Conservation (phyloP, 2,888 invertebrate species). For the Thalpophila matura region DNA sequence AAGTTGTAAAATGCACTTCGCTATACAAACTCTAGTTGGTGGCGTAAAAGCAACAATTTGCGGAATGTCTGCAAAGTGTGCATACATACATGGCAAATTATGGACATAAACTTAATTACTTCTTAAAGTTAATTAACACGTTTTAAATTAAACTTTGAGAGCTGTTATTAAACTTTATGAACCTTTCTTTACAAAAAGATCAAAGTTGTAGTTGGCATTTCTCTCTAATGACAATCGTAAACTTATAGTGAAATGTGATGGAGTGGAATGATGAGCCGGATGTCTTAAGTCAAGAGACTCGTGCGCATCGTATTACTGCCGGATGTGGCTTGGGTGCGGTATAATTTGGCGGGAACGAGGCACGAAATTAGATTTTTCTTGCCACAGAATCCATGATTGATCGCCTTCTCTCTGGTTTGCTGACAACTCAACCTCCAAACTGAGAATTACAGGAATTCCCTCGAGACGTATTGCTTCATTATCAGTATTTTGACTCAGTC, state of each 20-base stretch:
- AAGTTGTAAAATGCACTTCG: slow-evolving; percentile 70
- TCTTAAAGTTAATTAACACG: slow-evolving; percentile 29
- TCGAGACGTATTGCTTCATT: slow-evolving; percentile 67
- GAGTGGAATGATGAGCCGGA: slow-evolving; percentile 77
- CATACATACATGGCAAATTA: slow-evolving; percentile 22
- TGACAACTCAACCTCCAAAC: slow-evolving; percentile 62
- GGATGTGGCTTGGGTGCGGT: slow-evolving; percentile 74
- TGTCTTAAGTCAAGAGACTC: slow-evolving; percentile 74
- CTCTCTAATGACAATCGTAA: slow-evolving; percentile 74
- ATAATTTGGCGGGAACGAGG: slow-evolving; percentile 75
- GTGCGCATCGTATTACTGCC: slow-evolving; percentile 72
- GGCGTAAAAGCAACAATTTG: slow-evolving; percentile 17
- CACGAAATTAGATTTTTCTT: slow-evolving; percentile 78
- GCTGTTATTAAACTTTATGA: slow-evolving; percentile 49
- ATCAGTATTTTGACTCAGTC: slow-evolving; percentile 49
- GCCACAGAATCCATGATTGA: slow-evolving; percentile 75
- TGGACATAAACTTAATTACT: background rate
- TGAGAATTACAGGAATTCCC: slow-evolving; percentile 64
- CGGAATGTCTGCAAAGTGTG: slow-evolving; percentile 5
- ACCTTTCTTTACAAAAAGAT: slow-evolving; percentile 67
- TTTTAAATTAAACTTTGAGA: slow-evolving; percentile 26
- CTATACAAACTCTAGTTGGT: slow-evolving; percentile 35
- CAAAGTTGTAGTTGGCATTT: slow-evolving; percentile 71
- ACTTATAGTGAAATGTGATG: slow-evolving; percentile 71
- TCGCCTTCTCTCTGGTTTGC: slow-evolving; percentile 66